Percentiles rank a stretch among this genome's conserved stretches.
phyloP scores from a whole-genome alignment of 2,113 vertebrate species.

The Myrmophylax atrothorax region DNA sequence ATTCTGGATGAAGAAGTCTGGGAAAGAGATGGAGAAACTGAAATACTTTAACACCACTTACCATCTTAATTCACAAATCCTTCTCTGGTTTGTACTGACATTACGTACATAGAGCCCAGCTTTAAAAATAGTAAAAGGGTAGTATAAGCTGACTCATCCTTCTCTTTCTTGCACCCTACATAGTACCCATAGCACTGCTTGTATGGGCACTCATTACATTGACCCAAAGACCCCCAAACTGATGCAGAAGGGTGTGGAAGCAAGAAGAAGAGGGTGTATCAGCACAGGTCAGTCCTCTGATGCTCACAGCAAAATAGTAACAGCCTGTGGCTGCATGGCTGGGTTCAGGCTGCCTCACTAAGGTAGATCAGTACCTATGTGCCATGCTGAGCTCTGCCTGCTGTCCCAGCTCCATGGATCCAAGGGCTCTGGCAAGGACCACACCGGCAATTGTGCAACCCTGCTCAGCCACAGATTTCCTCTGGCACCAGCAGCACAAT shows the following conservation, averaged over 20 bases:
- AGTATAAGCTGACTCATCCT: fast-evolving
- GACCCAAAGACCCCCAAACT: fast-evolving
- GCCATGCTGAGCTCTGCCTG: fast-evolving
- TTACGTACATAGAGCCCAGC: not conserved
- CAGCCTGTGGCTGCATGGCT: not conserved
- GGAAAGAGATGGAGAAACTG: not conserved
- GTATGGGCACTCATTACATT: fast-evolving
- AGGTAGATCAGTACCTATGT: fast-evolving
- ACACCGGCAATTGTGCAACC: not conserved
- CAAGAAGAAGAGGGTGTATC: not conserved
- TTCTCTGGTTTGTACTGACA: not conserved
- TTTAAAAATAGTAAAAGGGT: not conserved
- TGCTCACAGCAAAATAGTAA: not conserved
- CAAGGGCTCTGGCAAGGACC: not conserved
- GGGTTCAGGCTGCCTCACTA: not conserved
- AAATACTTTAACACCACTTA: not conserved
- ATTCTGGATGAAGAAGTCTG: not conserved
- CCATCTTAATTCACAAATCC: not conserved
- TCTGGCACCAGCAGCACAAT: slow-evolving; percentile 20
- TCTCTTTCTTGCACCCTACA: not conserved
- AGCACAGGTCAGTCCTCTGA: not conserved
- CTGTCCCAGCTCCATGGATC: not conserved
- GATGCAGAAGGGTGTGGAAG: not conserved
- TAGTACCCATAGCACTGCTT: fast-evolving
- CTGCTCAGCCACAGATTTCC: not conserved